These are phyloP conservation scores for Panopea generosa DNA, from an alignment of 2,888 invertebrate species.

Conservation along the genomic window DNA sequence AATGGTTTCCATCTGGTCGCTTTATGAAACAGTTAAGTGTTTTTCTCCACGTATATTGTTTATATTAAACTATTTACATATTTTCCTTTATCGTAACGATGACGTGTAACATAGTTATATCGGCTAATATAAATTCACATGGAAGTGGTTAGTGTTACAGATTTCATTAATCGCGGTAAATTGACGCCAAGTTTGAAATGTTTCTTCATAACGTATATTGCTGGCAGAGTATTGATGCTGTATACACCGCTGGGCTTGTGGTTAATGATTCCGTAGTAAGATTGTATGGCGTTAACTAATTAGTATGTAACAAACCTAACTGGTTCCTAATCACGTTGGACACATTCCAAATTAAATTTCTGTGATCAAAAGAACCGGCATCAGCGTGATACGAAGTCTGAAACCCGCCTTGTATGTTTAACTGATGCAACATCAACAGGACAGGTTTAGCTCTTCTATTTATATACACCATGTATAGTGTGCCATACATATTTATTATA, in stretches of 20 bases:
- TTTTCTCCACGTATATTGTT: constrained; percentile 41
- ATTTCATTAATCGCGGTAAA: neutral
- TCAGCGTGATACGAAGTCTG: constrained; percentile 2
- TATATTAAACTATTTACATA: constrained; percentile 37
- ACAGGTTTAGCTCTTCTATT: too few species aligned
- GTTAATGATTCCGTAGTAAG: too few species aligned
- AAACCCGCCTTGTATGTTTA: too few species aligned
- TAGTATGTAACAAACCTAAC: constrained; percentile 28
- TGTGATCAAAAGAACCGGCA: constrained; percentile 20
- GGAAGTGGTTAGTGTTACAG: neutral
- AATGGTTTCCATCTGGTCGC: constrained; percentile 24
- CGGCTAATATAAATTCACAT: too few species aligned
- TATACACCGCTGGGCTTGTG: too few species aligned
- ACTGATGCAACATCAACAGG: too few species aligned
- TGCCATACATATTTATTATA: too few species aligned
- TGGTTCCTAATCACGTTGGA: constrained; percentile 20
- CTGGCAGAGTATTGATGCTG: too few species aligned
- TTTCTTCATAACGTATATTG: too few species aligned
- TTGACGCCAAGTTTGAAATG: neutral
- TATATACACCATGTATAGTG: too few species aligned
- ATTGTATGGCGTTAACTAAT: constrained; percentile 18
- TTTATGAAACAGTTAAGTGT: constrained; percentile 41
- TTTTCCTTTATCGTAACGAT: neutral
- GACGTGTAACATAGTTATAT: neutral
- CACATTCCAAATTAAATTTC: constrained; percentile 23